Conservation (phyloP, 2,888 invertebrate genomes). For the Caenorhabditis sp. region DNA sequence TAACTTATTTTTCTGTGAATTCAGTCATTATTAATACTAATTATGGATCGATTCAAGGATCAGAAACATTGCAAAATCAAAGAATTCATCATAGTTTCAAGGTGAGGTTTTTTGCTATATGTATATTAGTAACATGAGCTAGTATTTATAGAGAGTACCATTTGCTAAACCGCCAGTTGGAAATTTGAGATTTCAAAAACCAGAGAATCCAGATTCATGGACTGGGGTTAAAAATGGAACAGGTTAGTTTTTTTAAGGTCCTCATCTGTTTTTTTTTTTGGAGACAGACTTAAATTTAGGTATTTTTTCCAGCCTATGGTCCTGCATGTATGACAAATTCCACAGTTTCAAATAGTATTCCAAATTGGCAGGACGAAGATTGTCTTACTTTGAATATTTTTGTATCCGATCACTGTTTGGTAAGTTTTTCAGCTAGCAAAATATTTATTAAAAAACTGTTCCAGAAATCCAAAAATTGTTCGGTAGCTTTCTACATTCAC, state of each 20-base stretch:
- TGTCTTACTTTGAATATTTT: constrained; percentile 14
- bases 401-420: neutral
- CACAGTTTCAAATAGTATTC: constrained; percentile 46
- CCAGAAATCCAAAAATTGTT: constrained; percentile 44
- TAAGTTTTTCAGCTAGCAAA: too few relatives aligned
- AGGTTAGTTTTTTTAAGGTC: too few relatives aligned
- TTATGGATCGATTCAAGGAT: constrained; percentile 15
- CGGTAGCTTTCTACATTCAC: constrained; percentile 61
- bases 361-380: constrained; percentile 50
- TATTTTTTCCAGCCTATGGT: constrained; percentile 43
- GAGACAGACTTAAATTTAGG: too few relatives aligned
- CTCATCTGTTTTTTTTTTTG: too few relatives aligned
- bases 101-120: neutral
- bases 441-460: too few relatives aligned
- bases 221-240: constrained; percentile 45
- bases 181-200: constrained; percentile 51
- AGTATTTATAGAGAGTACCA: constrained; percentile 43
- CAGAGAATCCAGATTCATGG: constrained; percentile 48
- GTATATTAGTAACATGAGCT: neutral
- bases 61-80: neutral
- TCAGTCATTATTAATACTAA: constrained; percentile 6
- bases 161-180: constrained; percentile 60
- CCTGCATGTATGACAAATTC: constrained; percentile 62
- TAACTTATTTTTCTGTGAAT: neutral
- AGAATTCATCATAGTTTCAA: neutral